Percentiles rank a stretch among this genome's conserved stretches.
phyloP scores from a whole-genome alignment of 2,113 vertebrate species.

The Scartelaos histophorus region DNA sequence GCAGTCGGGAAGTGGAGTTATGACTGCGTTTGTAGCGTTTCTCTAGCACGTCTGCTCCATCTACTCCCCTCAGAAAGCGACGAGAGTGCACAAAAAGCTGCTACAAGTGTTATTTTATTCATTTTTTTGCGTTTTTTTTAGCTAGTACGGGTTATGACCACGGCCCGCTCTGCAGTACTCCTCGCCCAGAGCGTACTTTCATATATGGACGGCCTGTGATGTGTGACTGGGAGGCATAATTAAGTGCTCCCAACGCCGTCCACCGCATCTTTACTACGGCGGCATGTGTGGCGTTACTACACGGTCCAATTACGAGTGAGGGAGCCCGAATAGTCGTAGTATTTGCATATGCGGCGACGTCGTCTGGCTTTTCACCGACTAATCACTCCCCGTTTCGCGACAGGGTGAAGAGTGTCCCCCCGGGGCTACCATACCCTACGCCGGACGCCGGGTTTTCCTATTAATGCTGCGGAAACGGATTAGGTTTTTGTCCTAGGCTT shows the following conservation, averaged over 20 bases:
- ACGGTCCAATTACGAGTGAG: not conserved
- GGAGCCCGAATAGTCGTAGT: not conserved
- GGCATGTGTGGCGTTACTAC: no score
- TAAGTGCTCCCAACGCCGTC: conserved; percentile 2
- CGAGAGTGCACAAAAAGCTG: conserved; percentile 35
- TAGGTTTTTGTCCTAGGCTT: not conserved
- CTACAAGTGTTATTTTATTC: not conserved
- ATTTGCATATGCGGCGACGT: not conserved
- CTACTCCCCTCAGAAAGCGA: conserved; percentile 35
- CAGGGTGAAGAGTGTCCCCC: not conserved
- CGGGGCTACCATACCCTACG: not conserved
- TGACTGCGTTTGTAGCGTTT: no score
- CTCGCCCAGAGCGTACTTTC: conserved; percentile 15
- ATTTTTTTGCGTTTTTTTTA: conserved; percentile 42
- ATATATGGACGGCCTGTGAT: not conserved
- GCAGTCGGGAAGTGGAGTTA: no score
- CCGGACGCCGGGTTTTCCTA: not conserved
- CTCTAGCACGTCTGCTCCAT: no score
- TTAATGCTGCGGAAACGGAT: not conserved
- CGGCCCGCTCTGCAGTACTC: conserved; percentile 33
- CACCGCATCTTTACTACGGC: not conserved
- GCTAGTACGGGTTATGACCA: conserved; percentile 52
- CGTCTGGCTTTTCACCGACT: not conserved
- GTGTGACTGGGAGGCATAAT: conserved; percentile 23
- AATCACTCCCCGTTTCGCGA: not conserved